Base-by-base conservation (phyloP, 2,113 vertebrate species). In the Coptodon rendalli region DNA sequence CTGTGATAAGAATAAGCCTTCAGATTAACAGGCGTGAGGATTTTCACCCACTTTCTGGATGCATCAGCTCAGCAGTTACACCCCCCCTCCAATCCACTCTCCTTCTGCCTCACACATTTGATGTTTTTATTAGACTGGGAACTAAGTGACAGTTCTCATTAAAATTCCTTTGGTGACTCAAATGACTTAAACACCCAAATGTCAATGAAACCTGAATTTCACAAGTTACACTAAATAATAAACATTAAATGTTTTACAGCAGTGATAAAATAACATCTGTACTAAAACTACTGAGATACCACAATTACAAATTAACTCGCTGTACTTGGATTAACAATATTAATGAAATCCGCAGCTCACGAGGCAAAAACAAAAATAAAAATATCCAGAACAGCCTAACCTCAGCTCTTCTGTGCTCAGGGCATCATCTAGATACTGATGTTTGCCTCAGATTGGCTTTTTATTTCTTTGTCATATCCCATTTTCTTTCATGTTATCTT, bases 151-250 rank as follows among this genome's bases (percentile, higher is more conserved):
- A 94, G 63, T 87, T 79, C 90, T 87, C 88, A 88, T 92, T 87
- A 92, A 94, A 94, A 94, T 93, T 87, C 91, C 87, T 89, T 2
- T 3, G 5, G 29, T 87, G 90, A 93, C 88, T 94, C 85, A 90
- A 92, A 90, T 24, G 31, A 85, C 76, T 87, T 85, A 92, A 92
- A 91, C 92, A 93, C 86, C 10, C 80, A 71, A 94, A 91, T 86
- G 92, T 85, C 84, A 92, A 94, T 83, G 81, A 92, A 85, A 79
- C 38, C 87, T 84, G 34, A 34, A 86, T 88, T 91, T 91, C 66
- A 88, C 91, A 87, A 59, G 92, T 89, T 27, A 16, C 50, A 56
- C 83, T 16, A 83, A 89, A 89, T 89, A 90, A 91, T 87, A 89
- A 91, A 89, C 17, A 56, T 73, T 78, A 52, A 48, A 63, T 57